Evolutionary conservation across 2,888 invertebrate species (phyloP), one percentile per base, ranked within the genome.

Genomic region (Lasioglossum lativentre): DNA sequence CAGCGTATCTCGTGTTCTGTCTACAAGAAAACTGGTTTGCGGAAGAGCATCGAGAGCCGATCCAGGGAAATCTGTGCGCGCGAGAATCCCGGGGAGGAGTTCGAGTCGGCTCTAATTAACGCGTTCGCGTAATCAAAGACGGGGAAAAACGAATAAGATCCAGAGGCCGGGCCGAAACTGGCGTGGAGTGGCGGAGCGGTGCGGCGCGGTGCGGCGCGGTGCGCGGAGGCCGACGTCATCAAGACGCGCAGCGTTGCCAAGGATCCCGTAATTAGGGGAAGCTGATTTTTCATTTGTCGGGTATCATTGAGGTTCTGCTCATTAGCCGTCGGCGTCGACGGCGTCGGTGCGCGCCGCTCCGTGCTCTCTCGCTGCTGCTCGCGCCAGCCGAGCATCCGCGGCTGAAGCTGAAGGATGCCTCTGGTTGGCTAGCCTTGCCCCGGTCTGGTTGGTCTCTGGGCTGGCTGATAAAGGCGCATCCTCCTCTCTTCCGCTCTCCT

Each of bases 401-500:
- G 52, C 52, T n/a, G 52, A 52, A 52, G 81, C 86, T 83, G 85
- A 89, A 90, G 81, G 90, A 88, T 91, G 90, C 88, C 92, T 91
- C 92, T 91, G 91, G 90, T 93, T 92, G 93, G 92, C 91, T 91
- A 92, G 89, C 78, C 75, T 85, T 88, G 85, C 88, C 90, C 88
- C 90, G 86, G 86, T 88, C 88, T 89, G 85, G 90, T 89, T 91
- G 90, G 91, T 88, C 89, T 90, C 89, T 90, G 91, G 91, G 91
- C 91, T 92, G 93, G 90, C 90, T 91, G 92, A 91, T 90, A 90
- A 90, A 89, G 91, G 90, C 89, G 92, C 92, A 92, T 86, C 86
- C 83, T 82, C 78, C 84, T 83, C 88, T 85, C 70, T 63, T 74
- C 68, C 78, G 84, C 87, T 86, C 84, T 86, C 80, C 82, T 76